Evolutionary conservation across 35 echinoderm and acorn worm genomes (phyloP).

Genomic region (Heliocidaris tuberculata): DNA sequence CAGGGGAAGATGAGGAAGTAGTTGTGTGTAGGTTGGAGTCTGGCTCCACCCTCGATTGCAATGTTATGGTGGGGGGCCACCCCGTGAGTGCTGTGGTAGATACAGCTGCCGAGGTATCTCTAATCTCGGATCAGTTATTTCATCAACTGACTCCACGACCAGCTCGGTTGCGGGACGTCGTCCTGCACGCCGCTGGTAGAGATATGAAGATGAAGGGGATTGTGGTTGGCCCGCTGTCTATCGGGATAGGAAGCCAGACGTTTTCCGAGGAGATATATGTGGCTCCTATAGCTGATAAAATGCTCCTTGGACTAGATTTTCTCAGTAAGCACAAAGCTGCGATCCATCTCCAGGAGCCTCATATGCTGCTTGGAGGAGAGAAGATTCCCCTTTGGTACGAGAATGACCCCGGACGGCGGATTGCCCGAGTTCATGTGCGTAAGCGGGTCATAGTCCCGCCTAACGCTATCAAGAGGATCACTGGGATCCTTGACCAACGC

Average conservation of each 20-base stretch:
- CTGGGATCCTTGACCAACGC: background rate
- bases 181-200: conserved; percentile 47
- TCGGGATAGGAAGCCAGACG: background rate
- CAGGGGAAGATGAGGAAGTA: background rate
- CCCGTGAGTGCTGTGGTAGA: conserved; percentile 23
- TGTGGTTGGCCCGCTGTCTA: conserved; percentile 38
- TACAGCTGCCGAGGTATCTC: conserved; percentile 53
- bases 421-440: conserved; percentile 25
- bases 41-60: background rate
- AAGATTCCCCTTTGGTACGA: conserved; percentile 4
- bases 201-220: conserved; percentile 51
- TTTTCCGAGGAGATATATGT: conserved; percentile 52
- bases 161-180: background rate
- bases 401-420: background rate
- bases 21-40: background rate
- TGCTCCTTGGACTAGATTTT: conserved; percentile 63
- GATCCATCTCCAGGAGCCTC: conserved; percentile 15
- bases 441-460: conserved; percentile 45
- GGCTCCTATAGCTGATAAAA: conserved; percentile 64
- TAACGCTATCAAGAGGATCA: background rate
- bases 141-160: background rate
- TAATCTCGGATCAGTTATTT: conserved; percentile 47
- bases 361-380: conserved; percentile 7
- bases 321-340: background rate
- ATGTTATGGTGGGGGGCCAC: background rate